Conservation (phyloP, 2,797 vertebrate species). For the Eidolon dupreanum region DNA sequence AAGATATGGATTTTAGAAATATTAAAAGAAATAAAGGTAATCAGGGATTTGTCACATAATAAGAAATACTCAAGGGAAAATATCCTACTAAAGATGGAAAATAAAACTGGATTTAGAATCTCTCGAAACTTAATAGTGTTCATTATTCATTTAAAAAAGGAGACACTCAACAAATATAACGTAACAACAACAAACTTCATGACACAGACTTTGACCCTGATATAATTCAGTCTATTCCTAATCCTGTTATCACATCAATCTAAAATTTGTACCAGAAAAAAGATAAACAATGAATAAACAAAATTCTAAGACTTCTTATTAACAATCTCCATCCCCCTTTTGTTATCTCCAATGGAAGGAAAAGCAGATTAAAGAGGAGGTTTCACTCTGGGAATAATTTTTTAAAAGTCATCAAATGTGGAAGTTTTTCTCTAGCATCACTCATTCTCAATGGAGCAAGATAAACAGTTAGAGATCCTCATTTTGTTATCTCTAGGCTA, state of each 20-base stretch:
- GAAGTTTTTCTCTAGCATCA: neutral
- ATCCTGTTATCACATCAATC: neutral
- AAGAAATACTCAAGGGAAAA: constrained; percentile 9
- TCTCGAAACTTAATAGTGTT: neutral
- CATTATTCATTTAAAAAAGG: neutral
- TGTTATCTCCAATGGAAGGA: neutral
- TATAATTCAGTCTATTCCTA: neutral
- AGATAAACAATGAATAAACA: neutral
- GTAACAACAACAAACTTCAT: neutral
- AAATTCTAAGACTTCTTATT: neutral
- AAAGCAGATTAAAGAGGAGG: neutral
- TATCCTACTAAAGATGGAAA: neutral
- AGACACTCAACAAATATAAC: neutral
- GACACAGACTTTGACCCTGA: neutral
- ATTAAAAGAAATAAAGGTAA: neutral
- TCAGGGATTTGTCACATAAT: neutral
- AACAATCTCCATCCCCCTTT: neutral
- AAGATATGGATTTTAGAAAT: neutral
- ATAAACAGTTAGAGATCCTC: neutral
- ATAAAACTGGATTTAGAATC: neutral
- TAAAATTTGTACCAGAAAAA: neutral
- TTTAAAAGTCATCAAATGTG: neutral
- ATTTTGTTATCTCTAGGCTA: neutral
- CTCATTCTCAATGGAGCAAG: neutral
- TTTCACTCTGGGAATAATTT: neutral